These are phyloP conservation scores for Botia kubotai DNA, from an alignment of 2,797 vertebrate genomes.

Conservation along the genomic window DNA sequence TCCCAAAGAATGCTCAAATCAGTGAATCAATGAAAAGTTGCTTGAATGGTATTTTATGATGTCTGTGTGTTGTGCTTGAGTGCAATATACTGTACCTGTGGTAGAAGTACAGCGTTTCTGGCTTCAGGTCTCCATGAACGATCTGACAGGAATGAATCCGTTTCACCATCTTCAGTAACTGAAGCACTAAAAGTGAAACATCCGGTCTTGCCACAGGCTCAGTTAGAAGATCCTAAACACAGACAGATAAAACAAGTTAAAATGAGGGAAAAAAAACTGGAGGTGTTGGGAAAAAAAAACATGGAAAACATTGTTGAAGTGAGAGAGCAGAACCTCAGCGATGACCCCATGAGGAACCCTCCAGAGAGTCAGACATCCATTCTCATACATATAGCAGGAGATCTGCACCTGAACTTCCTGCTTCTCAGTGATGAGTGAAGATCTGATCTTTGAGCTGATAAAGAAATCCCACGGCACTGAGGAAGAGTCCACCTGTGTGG, in stretches of 20 bases:
- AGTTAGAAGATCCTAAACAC: conserved; percentile 8
- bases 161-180: conserved; percentile 66
- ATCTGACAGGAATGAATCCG: conserved; percentile 67
- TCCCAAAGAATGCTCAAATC: too few species aligned
- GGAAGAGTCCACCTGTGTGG: conserved; percentile 64
- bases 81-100: conserved; percentile 55
- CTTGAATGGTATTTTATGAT: not conserved
- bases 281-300: not conserved
- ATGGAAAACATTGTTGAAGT: not conserved
- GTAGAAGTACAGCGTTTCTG: conserved; percentile 56
- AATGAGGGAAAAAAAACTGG: not conserved
- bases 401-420: conserved; percentile 31
- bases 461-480: conserved; percentile 69
- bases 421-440: conserved; percentile 14
- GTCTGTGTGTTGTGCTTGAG: not conserved
- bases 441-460: conserved; percentile 58
- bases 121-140: conserved; percentile 65
- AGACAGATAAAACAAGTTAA: not conserved
- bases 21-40: too few species aligned
- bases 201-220: not conserved
- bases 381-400: conserved; percentile 68
- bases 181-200: conserved; percentile 20
- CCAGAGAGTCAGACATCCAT: conserved; percentile 69
- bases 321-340: conserved; percentile 39
- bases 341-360: conserved; percentile 26